phyloP scores from a whole-genome alignment of 2,797 vertebrate species.

The Lacerta bilineata region DNA sequence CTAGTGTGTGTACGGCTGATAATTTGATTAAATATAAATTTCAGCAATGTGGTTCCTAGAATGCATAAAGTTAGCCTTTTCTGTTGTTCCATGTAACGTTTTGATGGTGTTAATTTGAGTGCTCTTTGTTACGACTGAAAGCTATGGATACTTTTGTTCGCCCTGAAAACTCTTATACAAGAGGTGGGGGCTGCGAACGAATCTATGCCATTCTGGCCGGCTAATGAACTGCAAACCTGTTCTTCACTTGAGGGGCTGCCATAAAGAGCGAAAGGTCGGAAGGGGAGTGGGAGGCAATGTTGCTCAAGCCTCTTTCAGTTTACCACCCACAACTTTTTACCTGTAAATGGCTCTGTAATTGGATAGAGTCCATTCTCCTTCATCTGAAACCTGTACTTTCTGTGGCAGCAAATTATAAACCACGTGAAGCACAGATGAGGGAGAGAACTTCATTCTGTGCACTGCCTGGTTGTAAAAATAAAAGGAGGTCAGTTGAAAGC shows the following conservation, averaged over 20 bases:
- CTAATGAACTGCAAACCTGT: background rate
- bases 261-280: conserved; percentile 20
- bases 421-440: conserved; percentile 39
- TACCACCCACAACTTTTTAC: conserved; percentile 29
- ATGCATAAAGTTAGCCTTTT: background rate
- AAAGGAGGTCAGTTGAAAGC: conserved; percentile 42
- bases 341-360: conserved; percentile 38
- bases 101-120: background rate
- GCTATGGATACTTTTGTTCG: background rate
- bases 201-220: background rate
- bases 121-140: conserved; percentile 12
- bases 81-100: background rate
- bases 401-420: conserved; percentile 67
- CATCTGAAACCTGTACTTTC: background rate
- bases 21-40: background rate
- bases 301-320: background rate
- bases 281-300: conserved; percentile 12
- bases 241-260: background rate
- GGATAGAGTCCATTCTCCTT: conserved; percentile 32
- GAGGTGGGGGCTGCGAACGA: background rate
- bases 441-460: conserved; percentile 50
- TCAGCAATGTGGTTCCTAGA: background rate
- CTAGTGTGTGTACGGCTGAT: too few species aligned
- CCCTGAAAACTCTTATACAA: background rate
- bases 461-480: conserved; percentile 54